Base-by-base conservation (phyloP, 2,797 vertebrate species). In the Aldrovandia affinis region DNA sequence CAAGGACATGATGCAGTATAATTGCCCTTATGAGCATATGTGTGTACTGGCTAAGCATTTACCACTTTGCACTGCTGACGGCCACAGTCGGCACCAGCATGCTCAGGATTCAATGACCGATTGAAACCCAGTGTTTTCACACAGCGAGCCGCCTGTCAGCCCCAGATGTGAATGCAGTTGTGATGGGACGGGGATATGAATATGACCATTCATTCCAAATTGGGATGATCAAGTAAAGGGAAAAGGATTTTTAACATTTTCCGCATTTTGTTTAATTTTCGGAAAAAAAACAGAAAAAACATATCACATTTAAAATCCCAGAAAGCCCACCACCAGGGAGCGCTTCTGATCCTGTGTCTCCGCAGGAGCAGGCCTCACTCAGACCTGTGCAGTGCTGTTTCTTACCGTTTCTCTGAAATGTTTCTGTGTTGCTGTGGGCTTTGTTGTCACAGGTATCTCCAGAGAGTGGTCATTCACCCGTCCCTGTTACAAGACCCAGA, bases 401-500 rank as follows among this genome's bases (percentile, higher is more conserved):
- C n/a, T 33, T 52, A 6, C 15, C 22, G 22, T 54, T 52, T 44
- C 50, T 52, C 73, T 44, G 75, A n/a, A 50, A 47, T 14, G 42
- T 52, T 78, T 78, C 44, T 30, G 28, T 52, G 30, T 28, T 52
- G 14, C 30, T 75, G 55, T 57, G 50, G 50, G 50, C 55, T 70
- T 52, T 75, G 25, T 82, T 65, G 85, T 85, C 83, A 4, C 50
- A 99, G 98, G 90, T 99, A 99, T 90, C 95, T 99, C 78, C 97
- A 96, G 88, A 96, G 97, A 91, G 90, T 98, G 20, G 96, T 98
- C 85, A 94, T 89, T 88, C 98, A 99, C 81, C 97, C 97, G 0
- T 95, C 94, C 2, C 94, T 99, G 86, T 90, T 99, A 85, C 98
- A 99, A 91, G 98, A 99, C 87, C 97, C 98, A 0, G 97, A 99